A percentile compares a stretch with the other conserved stretches of the same genome.
These are phyloP conservation scores for Dasypus novemcinctus DNA, from an alignment of 2,113 vertebrate species.

Conservation along the genomic window DNA sequence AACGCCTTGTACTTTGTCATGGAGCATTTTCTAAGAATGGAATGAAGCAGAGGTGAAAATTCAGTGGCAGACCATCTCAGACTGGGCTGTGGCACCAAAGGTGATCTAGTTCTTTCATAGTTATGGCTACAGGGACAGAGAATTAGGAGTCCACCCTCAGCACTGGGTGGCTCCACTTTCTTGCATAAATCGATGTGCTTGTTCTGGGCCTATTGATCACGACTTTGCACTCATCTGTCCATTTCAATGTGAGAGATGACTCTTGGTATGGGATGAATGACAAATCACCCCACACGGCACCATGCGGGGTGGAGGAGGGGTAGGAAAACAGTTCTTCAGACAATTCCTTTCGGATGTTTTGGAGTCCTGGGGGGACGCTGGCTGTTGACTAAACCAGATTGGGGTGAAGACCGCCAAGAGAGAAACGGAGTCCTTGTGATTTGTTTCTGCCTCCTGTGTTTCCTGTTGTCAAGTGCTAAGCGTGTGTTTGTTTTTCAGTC, in stretches of 20 bases:
- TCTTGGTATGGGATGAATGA: neutral
- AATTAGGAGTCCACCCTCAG: neutral
- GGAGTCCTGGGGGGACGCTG: neutral
- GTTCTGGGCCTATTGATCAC: neutral
- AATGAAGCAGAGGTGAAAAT: neutral
- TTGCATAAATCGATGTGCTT: neutral
- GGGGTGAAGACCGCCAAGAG: neutral
- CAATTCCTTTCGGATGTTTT: neutral
- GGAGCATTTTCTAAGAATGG: neutral
- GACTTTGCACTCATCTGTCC: neutral
- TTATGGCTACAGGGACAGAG: accelerated
- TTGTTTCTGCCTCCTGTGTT: conserved; percentile 12
- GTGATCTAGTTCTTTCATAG: neutral
- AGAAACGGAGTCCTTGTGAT: neutral
- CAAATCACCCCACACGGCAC: accelerated
- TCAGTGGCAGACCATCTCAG: neutral
- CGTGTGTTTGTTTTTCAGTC: conserved; percentile 60
- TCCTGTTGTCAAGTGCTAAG: conserved; percentile 65
- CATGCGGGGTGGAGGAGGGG: neutral
- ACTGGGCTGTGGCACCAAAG: neutral
- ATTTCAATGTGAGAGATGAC: neutral
- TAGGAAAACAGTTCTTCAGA: neutral
- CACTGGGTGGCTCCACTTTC: neutral
- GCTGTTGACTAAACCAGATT: neutral
- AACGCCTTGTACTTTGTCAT: neutral